Base-by-base conservation (phyloP, 2,888 invertebrate species). In the Dendrolimus houi region DNA sequence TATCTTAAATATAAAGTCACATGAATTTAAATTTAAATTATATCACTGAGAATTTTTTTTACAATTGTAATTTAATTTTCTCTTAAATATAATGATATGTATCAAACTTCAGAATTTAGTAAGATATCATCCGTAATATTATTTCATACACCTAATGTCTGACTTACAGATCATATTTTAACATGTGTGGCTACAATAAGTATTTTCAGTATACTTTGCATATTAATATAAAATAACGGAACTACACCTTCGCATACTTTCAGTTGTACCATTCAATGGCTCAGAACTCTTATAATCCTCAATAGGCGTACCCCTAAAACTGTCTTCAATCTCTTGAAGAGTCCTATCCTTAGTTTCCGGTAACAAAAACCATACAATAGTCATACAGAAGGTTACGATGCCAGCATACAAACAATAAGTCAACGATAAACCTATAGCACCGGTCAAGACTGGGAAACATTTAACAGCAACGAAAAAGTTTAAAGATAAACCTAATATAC, bases 261-360 rank as follows among this genome's bases (percentile, higher is more conserved):
- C 79, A 29, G 61, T 59, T 14, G 65, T 64, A 2, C 64, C 61
- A 17, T 81, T 84, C 9, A 88, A 64, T 6, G 86, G 87, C 41
- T 81, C 73, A 0, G 69, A 60, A 60, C 75, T 75, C 62, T 74
- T 79, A 1, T 65, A 61, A 55, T 87, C 86, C 2, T 64, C 69
- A 1, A 71, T 59, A 1, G 75, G 64, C 3, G 70, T 47, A 0
- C 85, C 88, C 64, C 83, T 77, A 64, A 93, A 92, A 53, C 74
- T 75, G 53, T 92, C 92, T 65, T 94, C 94, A 58, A 95, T 95
- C 69, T 94, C 93, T 57, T 93, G 87, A 10, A 94, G 84, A 7
- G 94, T 93, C 60, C 90, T 93, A 56, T 93, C 93, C 62, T 93
- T 94, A 0, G 95, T 95, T 75, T 95, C 94, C 0, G 95, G 95